Conservation (phyloP, 2,888 invertebrate species). For the Lymantria monacha region DNA sequence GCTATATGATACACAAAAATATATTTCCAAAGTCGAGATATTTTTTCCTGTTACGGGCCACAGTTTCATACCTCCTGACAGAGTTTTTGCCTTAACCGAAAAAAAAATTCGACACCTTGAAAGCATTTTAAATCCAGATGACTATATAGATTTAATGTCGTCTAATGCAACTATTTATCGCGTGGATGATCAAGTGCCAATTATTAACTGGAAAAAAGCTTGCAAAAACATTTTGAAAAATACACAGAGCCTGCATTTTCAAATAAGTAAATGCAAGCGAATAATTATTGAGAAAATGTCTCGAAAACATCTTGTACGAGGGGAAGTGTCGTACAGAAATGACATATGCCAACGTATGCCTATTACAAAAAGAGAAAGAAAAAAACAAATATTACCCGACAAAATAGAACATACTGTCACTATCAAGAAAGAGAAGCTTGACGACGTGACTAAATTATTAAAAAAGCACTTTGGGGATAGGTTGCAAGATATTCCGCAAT, state of each 20-base stretch:
- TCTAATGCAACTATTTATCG: slow-evolving; percentile 17
- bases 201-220: slow-evolving; percentile 22
- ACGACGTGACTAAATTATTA: slow-evolving; percentile 18
- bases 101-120: slow-evolving; percentile 17
- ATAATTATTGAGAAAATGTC: slow-evolving; percentile 17
- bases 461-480: slow-evolving; percentile 17
- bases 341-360: slow-evolving; percentile 9
- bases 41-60: slow-evolving; percentile 16
- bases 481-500: slow-evolving; percentile 1
- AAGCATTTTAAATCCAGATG: slow-evolving; percentile 16
- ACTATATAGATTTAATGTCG: slow-evolving; percentile 22
- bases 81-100: slow-evolving; percentile 13
- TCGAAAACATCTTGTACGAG: slow-evolving; percentile 12
- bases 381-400: slow-evolving; percentile 13
- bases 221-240: slow-evolving; percentile 20
- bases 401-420: slow-evolving; percentile 10
- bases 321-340: slow-evolving; percentile 14
- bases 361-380: slow-evolving; percentile 15
- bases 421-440: slow-evolving; percentile 15
- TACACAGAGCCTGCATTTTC: slow-evolving; percentile 23
- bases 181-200: slow-evolving; percentile 17
- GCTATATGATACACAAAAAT: slow-evolving; percentile 1
- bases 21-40: slow-evolving; percentile 7
- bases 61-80: slow-evolving; percentile 12
- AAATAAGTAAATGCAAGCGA: slow-evolving; percentile 23